phyloP scores from a whole-genome alignment of 2,797 vertebrate genomes.

The Hylomyscus alleni region DNA sequence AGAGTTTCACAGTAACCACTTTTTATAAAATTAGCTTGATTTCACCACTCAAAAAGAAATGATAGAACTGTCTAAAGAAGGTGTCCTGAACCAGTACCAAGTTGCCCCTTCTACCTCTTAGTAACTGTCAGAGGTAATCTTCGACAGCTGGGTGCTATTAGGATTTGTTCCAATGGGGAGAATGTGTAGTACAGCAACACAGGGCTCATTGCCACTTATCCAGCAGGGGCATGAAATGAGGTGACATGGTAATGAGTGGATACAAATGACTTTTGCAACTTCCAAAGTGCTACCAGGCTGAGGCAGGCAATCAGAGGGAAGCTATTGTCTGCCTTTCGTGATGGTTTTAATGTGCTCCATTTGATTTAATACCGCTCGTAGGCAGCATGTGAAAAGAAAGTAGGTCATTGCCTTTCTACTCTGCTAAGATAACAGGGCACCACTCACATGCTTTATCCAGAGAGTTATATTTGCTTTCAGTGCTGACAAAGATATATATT shows the following conservation, averaged over 20 bases:
- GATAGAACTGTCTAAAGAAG: conserved; percentile 84
- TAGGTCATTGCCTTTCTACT: conserved; percentile 85
- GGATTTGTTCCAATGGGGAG: conserved; percentile 84
- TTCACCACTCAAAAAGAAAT: conserved; percentile 87
- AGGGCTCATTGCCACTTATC: conserved; percentile 86
- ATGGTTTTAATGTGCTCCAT: conserved; percentile 93
- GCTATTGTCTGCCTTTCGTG: conserved; percentile 91
- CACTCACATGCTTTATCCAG: conserved; percentile 81
- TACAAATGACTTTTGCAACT: conserved; percentile 94
- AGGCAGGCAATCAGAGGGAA: conserved; percentile 91
- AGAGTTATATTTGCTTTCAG: conserved; percentile 84
- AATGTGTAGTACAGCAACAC: conserved; percentile 77
- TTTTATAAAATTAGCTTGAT: conserved; percentile 87
- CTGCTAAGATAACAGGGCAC: conserved; percentile 83
- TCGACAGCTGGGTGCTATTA: conserved; percentile 83
- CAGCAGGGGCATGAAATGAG: conserved; percentile 90
- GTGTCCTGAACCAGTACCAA: conserved; percentile 85
- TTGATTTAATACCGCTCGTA: conserved; percentile 92
- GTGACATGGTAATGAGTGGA: conserved; percentile 90
- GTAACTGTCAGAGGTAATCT: conserved; percentile 87
- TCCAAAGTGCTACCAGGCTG: conserved; percentile 89
- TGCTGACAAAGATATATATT: conserved; percentile 74
- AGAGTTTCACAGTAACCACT: too few species aligned
- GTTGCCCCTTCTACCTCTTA: conserved; percentile 85
- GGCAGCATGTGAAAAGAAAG: conserved; percentile 89